Evolutionary conservation across 2,113 vertebrate genomes (phyloP).

Genomic region (Athene cunicularia): DNA sequence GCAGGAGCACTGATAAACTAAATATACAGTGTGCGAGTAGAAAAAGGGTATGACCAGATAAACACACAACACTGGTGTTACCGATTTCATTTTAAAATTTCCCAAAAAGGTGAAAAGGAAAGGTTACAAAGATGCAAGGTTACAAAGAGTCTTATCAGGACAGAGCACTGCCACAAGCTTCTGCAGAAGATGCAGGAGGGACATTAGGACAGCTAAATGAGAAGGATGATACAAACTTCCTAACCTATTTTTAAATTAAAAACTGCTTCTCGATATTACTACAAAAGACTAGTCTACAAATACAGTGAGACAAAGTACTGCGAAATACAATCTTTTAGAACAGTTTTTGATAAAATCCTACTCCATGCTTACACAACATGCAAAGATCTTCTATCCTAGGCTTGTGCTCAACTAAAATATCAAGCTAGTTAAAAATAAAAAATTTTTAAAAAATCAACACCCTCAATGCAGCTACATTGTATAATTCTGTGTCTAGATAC

Average conservation of each 20-base stretch:
- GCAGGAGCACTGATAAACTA: neutral
- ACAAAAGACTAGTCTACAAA: neutral
- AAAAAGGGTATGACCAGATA: neutral
- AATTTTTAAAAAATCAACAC: neutral
- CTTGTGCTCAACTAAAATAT: neutral
- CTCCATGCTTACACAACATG: accelerated
- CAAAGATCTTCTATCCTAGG: neutral
- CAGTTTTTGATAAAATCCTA: neutral
- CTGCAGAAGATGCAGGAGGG: neutral
- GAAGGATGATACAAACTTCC: neutral
- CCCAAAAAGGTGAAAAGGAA: neutral
- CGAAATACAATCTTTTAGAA: neutral
- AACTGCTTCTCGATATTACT: neutral
- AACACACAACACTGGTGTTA: neutral
- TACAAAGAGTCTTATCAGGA: neutral
- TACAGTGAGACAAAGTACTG: neutral
- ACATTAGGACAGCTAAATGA: neutral
- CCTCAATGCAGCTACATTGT: neutral
- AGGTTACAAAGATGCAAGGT: neutral
- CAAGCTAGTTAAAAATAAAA: neutral
- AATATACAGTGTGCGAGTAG: neutral
- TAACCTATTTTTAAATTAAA: neutral
- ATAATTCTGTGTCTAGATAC: neutral
- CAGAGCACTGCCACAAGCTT: neutral
- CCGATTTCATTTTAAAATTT: neutral